Evolutionary conservation across 2,888 invertebrate species (phyloP), one percentile per base, ranked within the genome.

Genomic region (Cosmopolites sordidus): DNA sequence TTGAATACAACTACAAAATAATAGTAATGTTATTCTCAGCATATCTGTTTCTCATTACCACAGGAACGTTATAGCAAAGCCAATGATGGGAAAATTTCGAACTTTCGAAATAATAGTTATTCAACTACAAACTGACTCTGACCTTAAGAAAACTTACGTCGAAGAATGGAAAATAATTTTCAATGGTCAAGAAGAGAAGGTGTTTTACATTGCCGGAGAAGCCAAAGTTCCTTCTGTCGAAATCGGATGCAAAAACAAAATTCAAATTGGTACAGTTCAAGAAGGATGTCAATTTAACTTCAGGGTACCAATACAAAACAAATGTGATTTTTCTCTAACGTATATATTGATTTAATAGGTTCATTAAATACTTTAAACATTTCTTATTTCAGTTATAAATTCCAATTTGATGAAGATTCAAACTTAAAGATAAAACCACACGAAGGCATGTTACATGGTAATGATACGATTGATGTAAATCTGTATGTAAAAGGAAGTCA

Each of bases 141-240:
- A 40, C 6, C 44, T 1, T 52, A 63, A 11, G 63, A 71, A 48
- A 64, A 64, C 68, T 1, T 75, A 74, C 56, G 54, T 68, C 1
- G 78, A 78, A 64, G 65, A 70, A 38, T 78, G 78, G 78, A 61
- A 65, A 1, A 48, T 77, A 16, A 66, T 71, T 49, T 65, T 78
- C 41, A 78, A 78, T 56, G 74, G 73, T 2, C 66, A 68, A 48
- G 50, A 60, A 2, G 64, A 70, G 11, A 65, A 70, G 42, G 64
- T 64, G 5, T 64, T 78, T 33, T 69, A 69, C 52, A 64, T 78
- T 27, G 71, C 70, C 47, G 76, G 73, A 37, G 72, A 68, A 48
- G 67, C 73, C 1, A 75, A 74, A 57, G 56, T 68, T 48, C 73
- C 75, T 0, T 60, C 60, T 30, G 48, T 77, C 11, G 56, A 57